Evolutionary conservation across 2,797 vertebrate genomes (phyloP).

Genomic region (Nannoperca obscura): DNA sequence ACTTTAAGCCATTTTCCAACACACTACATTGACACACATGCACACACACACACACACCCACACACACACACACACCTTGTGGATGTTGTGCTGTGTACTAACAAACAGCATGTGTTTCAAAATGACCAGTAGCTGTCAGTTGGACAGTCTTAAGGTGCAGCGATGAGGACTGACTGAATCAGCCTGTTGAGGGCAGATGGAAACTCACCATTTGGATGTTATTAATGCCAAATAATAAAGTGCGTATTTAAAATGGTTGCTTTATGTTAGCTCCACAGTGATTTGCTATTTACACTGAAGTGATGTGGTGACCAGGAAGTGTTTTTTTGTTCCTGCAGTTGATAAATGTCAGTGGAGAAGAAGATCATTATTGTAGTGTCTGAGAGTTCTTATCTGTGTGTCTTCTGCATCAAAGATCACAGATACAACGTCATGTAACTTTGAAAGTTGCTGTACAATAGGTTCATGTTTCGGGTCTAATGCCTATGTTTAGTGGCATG

Average conservation of each 20-base stretch:
- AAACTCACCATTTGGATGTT: conserved; percentile 14
- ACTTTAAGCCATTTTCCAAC: conserved; percentile 56
- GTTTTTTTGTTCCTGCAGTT: too few relatives aligned
- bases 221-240: not conserved
- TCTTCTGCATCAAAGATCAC: too few relatives aligned
- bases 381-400: too few relatives aligned
- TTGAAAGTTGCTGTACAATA: too few relatives aligned
- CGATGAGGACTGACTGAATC: conserved; percentile 3
- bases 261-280: not conserved
- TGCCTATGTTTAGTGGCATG: too few relatives aligned
- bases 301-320: too few relatives aligned
- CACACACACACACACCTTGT: not conserved
- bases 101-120: conserved; percentile 32
- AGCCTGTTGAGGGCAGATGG: not conserved
- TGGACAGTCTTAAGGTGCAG: conserved; percentile 8
- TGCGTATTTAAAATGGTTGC: not conserved
- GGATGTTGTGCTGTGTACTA: not conserved
- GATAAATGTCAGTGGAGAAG: too few relatives aligned
- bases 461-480: too few relatives aligned
- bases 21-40: not conserved
- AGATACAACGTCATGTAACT: too few relatives aligned
- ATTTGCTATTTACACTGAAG: too few relatives aligned
- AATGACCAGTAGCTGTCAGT: conserved; percentile 19
- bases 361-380: too few relatives aligned
- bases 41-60: not conserved